Evolutionary conservation across 1,140 invertebrate genomes (phyloP).

Genomic region (Drosophila bifasciata): DNA sequence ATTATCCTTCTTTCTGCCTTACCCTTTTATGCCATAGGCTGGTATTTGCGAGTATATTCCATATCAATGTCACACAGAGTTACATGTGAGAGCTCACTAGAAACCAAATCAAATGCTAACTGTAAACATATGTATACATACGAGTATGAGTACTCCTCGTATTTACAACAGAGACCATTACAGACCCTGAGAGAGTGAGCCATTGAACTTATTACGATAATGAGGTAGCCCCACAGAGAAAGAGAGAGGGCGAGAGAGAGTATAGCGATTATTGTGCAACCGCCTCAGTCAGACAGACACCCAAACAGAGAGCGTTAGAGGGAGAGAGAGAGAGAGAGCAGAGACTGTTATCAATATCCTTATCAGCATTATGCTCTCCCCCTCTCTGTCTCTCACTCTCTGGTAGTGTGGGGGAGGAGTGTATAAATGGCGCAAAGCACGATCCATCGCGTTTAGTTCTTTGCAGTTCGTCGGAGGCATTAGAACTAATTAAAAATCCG

Average conservation of each 20-base stretch:
- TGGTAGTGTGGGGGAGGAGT: constrained; percentile 3
- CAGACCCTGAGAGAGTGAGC: constrained; percentile 44
- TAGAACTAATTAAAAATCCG: constrained; percentile 36
- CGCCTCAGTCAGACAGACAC: constrained; percentile 16
- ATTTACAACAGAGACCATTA: constrained; percentile 23
- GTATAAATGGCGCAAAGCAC: constrained; percentile 71
- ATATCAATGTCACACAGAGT: constrained; percentile 2
- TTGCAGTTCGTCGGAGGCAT: constrained; percentile 57
- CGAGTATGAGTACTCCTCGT: neutral
- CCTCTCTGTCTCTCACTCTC: constrained; percentile 10
- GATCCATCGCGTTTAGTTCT: constrained; percentile 68
- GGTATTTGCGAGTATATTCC: neutral
- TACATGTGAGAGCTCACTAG: constrained; percentile 2
- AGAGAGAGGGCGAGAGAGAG: constrained; percentile 8
- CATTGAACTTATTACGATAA: constrained; percentile 56
- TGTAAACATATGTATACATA: neutral
- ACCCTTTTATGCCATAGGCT: no score
- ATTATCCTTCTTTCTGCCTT: no score
- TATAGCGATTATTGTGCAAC: constrained; percentile 33
- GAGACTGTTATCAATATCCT: constrained; percentile 46
- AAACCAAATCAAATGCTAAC: constrained; percentile 1
- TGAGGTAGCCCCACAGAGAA: constrained; percentile 15
- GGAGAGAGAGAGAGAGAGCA: neutral
- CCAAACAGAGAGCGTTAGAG: constrained; percentile 1
- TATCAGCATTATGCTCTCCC: constrained; percentile 50